Evolutionary conservation across 2,888 invertebrate genomes (phyloP).

Genomic region (Brachyptera risi): DNA sequence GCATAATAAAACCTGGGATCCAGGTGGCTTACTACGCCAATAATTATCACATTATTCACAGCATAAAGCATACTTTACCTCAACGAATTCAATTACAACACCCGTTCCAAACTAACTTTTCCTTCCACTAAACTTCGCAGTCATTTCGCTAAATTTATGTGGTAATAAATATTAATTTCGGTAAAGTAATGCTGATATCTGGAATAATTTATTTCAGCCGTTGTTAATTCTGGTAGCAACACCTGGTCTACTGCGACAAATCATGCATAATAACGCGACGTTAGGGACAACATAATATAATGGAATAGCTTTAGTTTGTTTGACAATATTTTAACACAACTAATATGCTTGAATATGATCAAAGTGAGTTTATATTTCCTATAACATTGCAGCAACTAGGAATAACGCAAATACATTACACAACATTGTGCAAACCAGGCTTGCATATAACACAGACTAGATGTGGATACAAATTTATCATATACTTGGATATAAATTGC

Average conservation of each 20-base stretch:
- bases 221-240: slow-evolving; percentile 7
- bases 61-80: slow-evolving; percentile 18
- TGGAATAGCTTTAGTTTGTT: not conserved
- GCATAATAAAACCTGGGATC: slow-evolving; percentile 3
- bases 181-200: slow-evolving; percentile 21
- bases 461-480: too few species aligned
- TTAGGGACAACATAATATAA: not conserved
- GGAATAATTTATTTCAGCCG: slow-evolving; percentile 17
- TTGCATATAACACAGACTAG: too few species aligned
- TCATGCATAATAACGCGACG: not conserved
- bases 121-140: slow-evolving; percentile 7
- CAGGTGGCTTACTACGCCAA: slow-evolving; percentile 16
- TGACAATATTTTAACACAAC: not conserved
- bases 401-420: too few species aligned
- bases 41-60: slow-evolving; percentile 21
- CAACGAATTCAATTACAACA: slow-evolving; percentile 15
- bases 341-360: not conserved
- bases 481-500: too few species aligned
- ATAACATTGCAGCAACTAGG: too few species aligned
- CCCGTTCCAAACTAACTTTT: slow-evolving; percentile 21
- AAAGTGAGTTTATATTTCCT: too few species aligned
- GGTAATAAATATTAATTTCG: slow-evolving; percentile 21
- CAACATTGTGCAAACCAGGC: too few species aligned
- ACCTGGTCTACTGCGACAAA: slow-evolving; percentile 15
- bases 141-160: slow-evolving; percentile 17